Conservation (phyloP, 2,797 vertebrate species). For the Rhadinocentrus ornatus region DNA sequence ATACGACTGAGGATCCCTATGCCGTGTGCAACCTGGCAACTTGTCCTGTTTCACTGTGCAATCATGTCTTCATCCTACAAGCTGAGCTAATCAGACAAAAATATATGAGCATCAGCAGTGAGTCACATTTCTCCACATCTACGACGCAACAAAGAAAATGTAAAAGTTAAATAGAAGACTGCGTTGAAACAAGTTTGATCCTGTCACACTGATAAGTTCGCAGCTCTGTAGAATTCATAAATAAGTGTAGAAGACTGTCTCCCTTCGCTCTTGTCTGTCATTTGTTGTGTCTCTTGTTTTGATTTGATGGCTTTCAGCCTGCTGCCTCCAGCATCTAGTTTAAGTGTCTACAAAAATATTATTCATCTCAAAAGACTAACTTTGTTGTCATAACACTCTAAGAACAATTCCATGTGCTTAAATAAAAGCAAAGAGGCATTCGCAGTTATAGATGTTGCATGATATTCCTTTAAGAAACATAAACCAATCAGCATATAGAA, state of each 20-base stretch:
- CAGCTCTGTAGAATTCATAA: slow-evolving; percentile 37
- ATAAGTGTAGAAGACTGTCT: slow-evolving; percentile 32
- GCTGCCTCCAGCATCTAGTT: slow-evolving; percentile 39
- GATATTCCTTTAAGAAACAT: slow-evolving; percentile 12
- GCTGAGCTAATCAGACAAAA: slow-evolving; percentile 39
- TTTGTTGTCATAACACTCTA: slow-evolving; percentile 10
- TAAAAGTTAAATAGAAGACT: slow-evolving; percentile 34
- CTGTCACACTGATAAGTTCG: slow-evolving; percentile 27
- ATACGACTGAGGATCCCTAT: slow-evolving; percentile 25
- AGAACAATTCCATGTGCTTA: background rate
- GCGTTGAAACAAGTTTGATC: slow-evolving; percentile 33
- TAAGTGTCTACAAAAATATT: slow-evolving; percentile 35
- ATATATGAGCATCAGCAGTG: slow-evolving; percentile 30
- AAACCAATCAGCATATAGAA: slow-evolving; percentile 16
- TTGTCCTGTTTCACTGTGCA: slow-evolving; percentile 31
- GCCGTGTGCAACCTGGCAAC: slow-evolving; percentile 41
- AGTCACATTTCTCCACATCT: slow-evolving; percentile 31
- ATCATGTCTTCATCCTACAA: slow-evolving; percentile 23
- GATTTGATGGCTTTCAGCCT: slow-evolving; percentile 40
- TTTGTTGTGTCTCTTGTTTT: slow-evolving; percentile 46
- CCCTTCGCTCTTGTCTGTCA: slow-evolving; percentile 34
- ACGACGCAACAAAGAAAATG: slow-evolving; percentile 30
- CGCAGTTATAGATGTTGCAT: background rate
- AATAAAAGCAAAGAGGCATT: slow-evolving; percentile 10
- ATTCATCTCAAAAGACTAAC: slow-evolving; percentile 27